These are phyloP conservation scores for Chymomyza amoena DNA, from an alignment of 2,888 invertebrate species.

Conservation along the genomic window DNA sequence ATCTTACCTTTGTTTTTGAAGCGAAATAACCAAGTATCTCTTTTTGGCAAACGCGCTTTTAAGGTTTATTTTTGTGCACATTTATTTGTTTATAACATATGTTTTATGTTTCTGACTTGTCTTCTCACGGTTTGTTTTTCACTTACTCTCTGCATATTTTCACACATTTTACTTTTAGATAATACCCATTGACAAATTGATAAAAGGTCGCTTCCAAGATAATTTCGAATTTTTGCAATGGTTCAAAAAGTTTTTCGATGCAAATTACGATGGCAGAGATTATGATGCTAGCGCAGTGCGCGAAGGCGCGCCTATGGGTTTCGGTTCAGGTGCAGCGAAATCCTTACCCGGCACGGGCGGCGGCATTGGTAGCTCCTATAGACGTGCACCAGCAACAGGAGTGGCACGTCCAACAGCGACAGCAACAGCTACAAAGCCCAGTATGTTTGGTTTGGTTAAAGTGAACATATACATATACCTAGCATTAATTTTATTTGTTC, in stretches of 20 bases:
- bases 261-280: constrained; percentile 96
- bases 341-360: constrained; percentile 73
- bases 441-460: constrained; percentile 73
- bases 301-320: constrained; percentile 91
- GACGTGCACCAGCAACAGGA: constrained; percentile 61
- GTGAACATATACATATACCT: not conserved
- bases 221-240: constrained; percentile 99
- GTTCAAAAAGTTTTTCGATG: constrained; percentile 99
- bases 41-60: not conserved
- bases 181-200: constrained; percentile 83
- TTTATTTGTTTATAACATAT: constrained; percentile 25
- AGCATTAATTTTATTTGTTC: constrained; percentile 12
- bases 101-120: constrained; percentile 26
- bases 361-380: constrained; percentile 54
- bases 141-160: constrained; percentile 46
- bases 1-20: not conserved
- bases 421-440: constrained; percentile 74
- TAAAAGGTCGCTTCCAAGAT: constrained; percentile 99
- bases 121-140: constrained; percentile 19
- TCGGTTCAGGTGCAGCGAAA: constrained; percentile 80
- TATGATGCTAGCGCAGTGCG: constrained; percentile 94
- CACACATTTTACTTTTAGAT: constrained; percentile 76
- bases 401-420: constrained; percentile 58
- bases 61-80: not conserved
- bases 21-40: not conserved